These are phyloP conservation scores for Acrocyrtus sp. DNA, from an alignment of 2,888 invertebrate species.

Conservation along the genomic window DNA sequence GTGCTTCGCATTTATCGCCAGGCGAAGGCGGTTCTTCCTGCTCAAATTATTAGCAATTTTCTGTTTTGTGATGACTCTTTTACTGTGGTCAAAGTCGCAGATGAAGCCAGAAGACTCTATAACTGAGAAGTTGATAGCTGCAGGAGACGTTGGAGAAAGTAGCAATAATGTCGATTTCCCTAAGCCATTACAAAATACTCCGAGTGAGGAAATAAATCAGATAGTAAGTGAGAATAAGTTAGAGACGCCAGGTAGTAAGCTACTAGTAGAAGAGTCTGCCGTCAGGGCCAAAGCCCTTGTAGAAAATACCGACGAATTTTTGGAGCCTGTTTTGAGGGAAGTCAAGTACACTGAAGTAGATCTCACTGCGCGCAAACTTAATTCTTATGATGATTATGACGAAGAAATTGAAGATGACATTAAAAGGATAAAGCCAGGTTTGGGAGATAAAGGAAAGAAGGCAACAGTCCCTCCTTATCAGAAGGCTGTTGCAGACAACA, in stretches of 20 bases:
- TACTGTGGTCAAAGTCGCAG: slow-evolving; percentile 58
- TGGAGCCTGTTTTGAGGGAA: slow-evolving; percentile 56
- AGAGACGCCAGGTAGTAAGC: slow-evolving; percentile 13
- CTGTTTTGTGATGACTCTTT: slow-evolving; percentile 57
- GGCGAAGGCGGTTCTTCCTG: slow-evolving; percentile 57
- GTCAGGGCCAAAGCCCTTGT: slow-evolving; percentile 19
- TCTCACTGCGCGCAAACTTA: slow-evolving; percentile 29
- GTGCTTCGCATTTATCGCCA: slow-evolving; percentile 43
- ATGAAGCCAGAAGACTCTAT: slow-evolving; percentile 18
- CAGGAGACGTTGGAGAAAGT: slow-evolving; percentile 1
- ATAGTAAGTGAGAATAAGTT: slow-evolving; percentile 1
- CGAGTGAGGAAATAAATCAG: neutral
- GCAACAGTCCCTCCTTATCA: slow-evolving; percentile 76
- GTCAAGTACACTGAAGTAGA: slow-evolving; percentile 58
- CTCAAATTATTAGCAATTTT: slow-evolving; percentile 54
- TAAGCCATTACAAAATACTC: slow-evolving; percentile 20
- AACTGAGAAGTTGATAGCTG: slow-evolving; percentile 21
- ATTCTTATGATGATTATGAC: slow-evolving; percentile 65
- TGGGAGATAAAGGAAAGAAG: slow-evolving; percentile 79
- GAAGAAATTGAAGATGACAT: slow-evolving; percentile 73
- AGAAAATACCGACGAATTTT: slow-evolving; percentile 62
- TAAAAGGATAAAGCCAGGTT: slow-evolving; percentile 73
- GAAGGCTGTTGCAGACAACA: slow-evolving; percentile 72
- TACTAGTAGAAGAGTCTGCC: too few species aligned
- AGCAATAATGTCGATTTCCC: slow-evolving; percentile 31